phyloP scores from a whole-genome alignment of 2,888 invertebrate species.

The Diaprepes abbreviatus region DNA sequence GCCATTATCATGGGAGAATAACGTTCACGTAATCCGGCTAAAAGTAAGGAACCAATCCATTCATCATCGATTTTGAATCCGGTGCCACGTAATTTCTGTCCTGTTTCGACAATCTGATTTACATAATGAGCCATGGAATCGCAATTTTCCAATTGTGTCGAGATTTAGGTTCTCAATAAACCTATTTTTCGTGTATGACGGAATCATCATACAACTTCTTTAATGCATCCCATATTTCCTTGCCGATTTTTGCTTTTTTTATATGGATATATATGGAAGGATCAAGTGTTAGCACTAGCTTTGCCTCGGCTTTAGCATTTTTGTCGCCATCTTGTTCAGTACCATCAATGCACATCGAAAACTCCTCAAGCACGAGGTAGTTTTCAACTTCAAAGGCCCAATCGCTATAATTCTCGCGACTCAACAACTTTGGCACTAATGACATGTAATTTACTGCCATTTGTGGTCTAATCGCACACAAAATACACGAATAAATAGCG shows the following conservation, averaged over 20 bases:
- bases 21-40: conserved; percentile 54
- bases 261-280: neutral
- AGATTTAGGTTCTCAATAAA: conserved; percentile 49
- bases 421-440: too few relatives aligned
- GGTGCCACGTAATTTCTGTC: conserved; percentile 54
- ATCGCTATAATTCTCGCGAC: too few relatives aligned
- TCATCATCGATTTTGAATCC: conserved; percentile 49
- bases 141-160: conserved; percentile 53
- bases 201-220: too few relatives aligned
- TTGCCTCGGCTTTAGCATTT: conserved; percentile 14
- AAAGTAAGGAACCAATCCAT: conserved; percentile 43
- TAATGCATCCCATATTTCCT: conserved; percentile 2
- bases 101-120: conserved; percentile 55
- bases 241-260: conserved; percentile 11
- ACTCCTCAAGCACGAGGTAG: too few relatives aligned
- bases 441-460: too few relatives aligned
- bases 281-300: conserved; percentile 13
- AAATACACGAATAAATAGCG: too few relatives aligned
- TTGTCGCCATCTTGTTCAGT: too few relatives aligned
- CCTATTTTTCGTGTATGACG: conserved; percentile 16
- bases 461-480: too few relatives aligned
- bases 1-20: conserved; percentile 55
- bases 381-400: too few relatives aligned
- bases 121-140: conserved; percentile 50
- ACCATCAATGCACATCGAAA: too few relatives aligned